These are phyloP conservation scores for Amaurobius ferox DNA, from an alignment of 2,888 invertebrate species.

Conservation along the genomic window DNA sequence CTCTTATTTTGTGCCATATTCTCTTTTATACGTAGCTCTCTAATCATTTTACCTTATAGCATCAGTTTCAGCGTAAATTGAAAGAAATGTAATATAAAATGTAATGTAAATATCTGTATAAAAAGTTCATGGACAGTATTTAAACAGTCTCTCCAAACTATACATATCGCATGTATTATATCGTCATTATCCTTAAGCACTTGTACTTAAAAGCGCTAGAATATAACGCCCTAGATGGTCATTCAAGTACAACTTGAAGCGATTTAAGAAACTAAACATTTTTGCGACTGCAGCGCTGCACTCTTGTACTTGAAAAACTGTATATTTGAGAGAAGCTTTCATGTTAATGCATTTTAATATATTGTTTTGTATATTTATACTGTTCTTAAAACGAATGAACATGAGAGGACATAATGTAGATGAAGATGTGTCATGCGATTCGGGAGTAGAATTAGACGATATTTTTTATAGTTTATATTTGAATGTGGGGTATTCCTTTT, in stretches of 20 bases:
- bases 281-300: background rate
- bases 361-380: constrained; percentile 9
- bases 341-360: background rate
- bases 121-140: background rate
- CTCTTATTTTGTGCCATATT: too few relatives aligned
- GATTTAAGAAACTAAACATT: too few relatives aligned
- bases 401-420: background rate
- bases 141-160: background rate
- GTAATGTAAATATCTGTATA: too few relatives aligned
- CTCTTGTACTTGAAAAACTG: background rate
- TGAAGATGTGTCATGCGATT: background rate
- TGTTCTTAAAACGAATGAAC: background rate
- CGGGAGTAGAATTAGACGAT: too few relatives aligned
- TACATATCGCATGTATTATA: background rate
- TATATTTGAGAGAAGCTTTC: constrained; percentile 5
- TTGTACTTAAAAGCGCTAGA: background rate
- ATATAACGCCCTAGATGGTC: too few relatives aligned
- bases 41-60: too few relatives aligned
- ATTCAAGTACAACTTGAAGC: too few relatives aligned
- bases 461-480: too few relatives aligned
- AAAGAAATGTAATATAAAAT: too few relatives aligned
- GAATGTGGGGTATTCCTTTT: too few relatives aligned
- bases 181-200: background rate
- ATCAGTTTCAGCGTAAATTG: too few relatives aligned
- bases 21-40: too few relatives aligned